Evolutionary conservation across 2,113 vertebrate species (phyloP).

Genomic region (Sylvia atricapilla): DNA sequence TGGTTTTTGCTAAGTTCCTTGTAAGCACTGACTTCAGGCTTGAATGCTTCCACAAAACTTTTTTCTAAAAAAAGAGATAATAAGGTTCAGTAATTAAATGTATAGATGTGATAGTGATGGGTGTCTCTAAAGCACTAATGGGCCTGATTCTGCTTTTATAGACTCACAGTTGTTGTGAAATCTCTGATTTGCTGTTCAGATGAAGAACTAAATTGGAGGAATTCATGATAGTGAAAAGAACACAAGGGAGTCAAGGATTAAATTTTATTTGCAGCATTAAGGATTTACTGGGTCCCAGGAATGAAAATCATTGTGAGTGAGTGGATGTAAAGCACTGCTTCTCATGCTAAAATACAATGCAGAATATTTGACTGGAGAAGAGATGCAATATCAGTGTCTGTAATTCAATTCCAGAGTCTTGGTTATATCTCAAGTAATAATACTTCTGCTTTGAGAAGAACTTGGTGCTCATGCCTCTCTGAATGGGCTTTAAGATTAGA

Average conservation of each 20-base stretch:
- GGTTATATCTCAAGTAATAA: not conserved
- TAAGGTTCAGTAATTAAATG: not conserved
- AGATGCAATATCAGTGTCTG: not conserved
- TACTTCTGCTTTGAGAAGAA: not conserved
- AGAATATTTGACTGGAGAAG: not conserved
- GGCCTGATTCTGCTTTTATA: not conserved
- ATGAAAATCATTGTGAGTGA: not conserved
- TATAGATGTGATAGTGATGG: not conserved
- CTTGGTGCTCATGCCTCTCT: not conserved
- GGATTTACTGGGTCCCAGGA: not conserved
- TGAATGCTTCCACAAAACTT: not conserved
- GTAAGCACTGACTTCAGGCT: not conserved
- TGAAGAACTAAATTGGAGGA: not conserved
- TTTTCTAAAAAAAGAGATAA: not conserved
- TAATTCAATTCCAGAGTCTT: not conserved
- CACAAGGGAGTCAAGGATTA: not conserved
- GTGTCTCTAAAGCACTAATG: not conserved
- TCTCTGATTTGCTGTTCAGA: not conserved
- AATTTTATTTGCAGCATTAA: not conserved
- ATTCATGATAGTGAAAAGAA: not conserved
- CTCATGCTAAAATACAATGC: not conserved
- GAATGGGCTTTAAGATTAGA: not conserved
- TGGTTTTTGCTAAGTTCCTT: conserved; percentile 10
- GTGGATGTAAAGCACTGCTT: not conserved
- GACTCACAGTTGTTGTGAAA: not conserved